Conservation (phyloP, 1,140 invertebrate species). For the Drosophila sturtevanti region DNA sequence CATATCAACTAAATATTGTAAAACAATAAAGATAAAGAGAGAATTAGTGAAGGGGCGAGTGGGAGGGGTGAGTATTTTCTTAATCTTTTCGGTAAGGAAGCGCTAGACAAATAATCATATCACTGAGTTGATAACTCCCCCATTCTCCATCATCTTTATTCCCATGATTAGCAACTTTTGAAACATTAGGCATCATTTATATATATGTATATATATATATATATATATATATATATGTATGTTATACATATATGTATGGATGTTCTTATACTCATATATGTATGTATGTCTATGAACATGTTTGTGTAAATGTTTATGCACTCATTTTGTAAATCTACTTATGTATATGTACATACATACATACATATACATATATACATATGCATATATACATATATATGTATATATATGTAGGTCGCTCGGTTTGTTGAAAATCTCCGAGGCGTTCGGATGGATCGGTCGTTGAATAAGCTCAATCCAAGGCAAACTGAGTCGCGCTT, state of each 20-base stretch:
- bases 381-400: too few species aligned
- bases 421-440: not conserved
- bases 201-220: slow-evolving; percentile 2
- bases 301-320: not conserved
- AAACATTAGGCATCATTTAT: slow-evolving; percentile 1
- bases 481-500: slow-evolving; percentile 47
- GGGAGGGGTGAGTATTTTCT: too few species aligned
- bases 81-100: slow-evolving; percentile 2
- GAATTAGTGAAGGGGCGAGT: not conserved
- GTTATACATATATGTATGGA: too few species aligned
- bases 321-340: too few species aligned
- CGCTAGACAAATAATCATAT: slow-evolving; percentile 57
- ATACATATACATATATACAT: too few species aligned
- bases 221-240: too few species aligned
- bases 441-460: slow-evolving; percentile 3
- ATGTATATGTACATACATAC: too few species aligned
- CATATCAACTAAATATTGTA: slow-evolving; percentile 24
- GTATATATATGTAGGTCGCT: slow-evolving; percentile 58
- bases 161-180: slow-evolving; percentile 17
- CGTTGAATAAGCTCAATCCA: slow-evolving; percentile 31
- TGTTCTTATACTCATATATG: too few species aligned
- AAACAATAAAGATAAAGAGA: slow-evolving; percentile 18
- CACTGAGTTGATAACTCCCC: too few species aligned
- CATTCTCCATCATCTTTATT: slow-evolving; percentile 1
- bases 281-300: not conserved